phyloP scores from a whole-genome alignment of 2,113 vertebrate species.

The Cervus canadensis region DNA sequence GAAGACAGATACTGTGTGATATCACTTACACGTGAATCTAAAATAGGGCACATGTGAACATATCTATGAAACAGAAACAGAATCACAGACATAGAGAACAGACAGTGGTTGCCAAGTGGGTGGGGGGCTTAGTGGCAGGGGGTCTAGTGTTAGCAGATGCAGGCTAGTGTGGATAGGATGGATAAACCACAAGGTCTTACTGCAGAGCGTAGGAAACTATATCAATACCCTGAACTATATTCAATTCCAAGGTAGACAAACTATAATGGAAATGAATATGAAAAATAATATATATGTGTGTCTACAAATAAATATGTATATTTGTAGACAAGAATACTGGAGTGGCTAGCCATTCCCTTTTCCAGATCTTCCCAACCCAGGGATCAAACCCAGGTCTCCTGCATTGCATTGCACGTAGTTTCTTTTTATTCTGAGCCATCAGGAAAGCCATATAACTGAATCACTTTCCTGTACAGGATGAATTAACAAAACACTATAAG shows the following conservation, averaged over 20 bases:
- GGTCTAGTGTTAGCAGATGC: background rate
- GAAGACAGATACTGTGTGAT: background rate
- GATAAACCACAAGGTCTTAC: background rate
- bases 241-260: background rate
- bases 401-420: background rate
- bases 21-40: background rate
- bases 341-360: background rate
- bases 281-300: background rate
- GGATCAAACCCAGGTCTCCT: background rate
- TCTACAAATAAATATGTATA: background rate
- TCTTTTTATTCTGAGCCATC: background rate
- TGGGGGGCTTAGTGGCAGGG: background rate
- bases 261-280: background rate
- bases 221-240: background rate
- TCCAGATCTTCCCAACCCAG: background rate
- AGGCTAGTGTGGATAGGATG: background rate
- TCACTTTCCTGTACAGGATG: background rate
- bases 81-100: background rate
- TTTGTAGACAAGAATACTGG: background rate
- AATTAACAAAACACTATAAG: background rate
- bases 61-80: background rate
- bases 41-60: background rate
- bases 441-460: background rate
- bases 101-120: background rate
- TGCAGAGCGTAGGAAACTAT: accelerated